Conservation (phyloP, 35 echinoderm and acorn worm species). For the Patiria miniata region DNA sequence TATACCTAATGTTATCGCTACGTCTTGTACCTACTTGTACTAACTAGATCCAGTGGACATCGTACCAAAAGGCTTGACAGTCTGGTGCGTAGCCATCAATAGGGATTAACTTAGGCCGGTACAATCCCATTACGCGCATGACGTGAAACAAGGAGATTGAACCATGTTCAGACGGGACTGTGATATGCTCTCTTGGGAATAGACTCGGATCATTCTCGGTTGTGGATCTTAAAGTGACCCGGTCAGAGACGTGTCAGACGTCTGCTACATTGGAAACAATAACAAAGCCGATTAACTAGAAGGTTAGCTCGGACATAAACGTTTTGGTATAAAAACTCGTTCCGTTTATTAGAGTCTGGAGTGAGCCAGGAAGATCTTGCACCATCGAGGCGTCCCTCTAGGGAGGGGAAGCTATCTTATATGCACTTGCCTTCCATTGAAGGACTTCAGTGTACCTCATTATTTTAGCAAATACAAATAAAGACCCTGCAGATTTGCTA, state of each 20-base stretch:
- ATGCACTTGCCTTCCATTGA: too few relatives aligned
- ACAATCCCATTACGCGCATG: conserved; percentile 23
- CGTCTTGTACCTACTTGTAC: background rate
- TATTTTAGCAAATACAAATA: too few relatives aligned
- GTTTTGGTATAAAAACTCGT: too few relatives aligned
- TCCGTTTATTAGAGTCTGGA: too few relatives aligned
- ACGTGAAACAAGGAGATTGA: background rate
- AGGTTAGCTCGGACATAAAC: too few relatives aligned
- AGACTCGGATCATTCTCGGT: background rate
- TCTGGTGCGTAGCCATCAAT: background rate
- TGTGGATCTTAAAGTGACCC: background rate
- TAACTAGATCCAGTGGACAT: background rate
- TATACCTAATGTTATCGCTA: background rate
- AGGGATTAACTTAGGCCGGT: conserved; percentile 2
- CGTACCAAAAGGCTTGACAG: background rate
- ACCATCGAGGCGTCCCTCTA: too few relatives aligned
- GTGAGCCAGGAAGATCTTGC: too few relatives aligned
- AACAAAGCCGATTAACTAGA: background rate
- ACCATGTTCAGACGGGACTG: background rate
- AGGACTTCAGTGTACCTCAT: too few relatives aligned
- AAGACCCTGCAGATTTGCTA: too few relatives aligned
- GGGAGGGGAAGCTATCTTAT: too few relatives aligned
- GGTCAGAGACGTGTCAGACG: background rate
- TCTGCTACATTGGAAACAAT: conserved; percentile 10
- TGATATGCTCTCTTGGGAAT: background rate